These are phyloP conservation scores for Thalpophila matura DNA, from an alignment of 2,888 invertebrate species.

Conservation along the genomic window DNA sequence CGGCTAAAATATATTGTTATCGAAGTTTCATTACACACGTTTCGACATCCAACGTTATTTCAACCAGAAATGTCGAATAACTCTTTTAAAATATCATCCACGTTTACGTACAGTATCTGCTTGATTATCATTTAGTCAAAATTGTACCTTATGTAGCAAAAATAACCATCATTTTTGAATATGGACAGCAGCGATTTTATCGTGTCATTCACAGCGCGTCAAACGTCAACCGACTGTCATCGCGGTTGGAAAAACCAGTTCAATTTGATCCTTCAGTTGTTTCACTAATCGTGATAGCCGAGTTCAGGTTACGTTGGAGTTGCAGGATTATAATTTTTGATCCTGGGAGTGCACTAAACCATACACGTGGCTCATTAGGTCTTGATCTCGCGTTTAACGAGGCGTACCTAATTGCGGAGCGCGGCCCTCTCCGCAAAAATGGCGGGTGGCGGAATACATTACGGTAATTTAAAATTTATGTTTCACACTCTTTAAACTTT, in stretches of 20 bases:
- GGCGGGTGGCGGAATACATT: conserved; percentile 74
- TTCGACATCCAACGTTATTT: conserved; percentile 40
- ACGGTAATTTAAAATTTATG: conserved; percentile 81
- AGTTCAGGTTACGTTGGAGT: conserved; percentile 69
- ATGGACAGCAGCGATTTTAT: conserved; percentile 58
- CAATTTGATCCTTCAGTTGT: conserved; percentile 53
- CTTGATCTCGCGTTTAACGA: conserved; percentile 86
- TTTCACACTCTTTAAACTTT: conserved; percentile 78
- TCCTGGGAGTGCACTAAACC: conserved; percentile 85
- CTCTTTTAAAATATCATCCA: conserved; percentile 46
- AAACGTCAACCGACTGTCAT: conserved; percentile 81
- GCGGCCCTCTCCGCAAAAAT: conserved; percentile 75
- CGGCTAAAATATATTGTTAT: conserved; percentile 27
- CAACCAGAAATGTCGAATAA: conserved; percentile 42
- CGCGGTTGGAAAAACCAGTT: conserved; percentile 61
- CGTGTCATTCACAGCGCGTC: conserved; percentile 73
- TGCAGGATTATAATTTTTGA: conserved; percentile 84
- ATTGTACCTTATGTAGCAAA: conserved; percentile 58
- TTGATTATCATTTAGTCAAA: conserved; percentile 41
- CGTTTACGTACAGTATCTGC: conserved; percentile 19
- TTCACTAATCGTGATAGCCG: neutral
- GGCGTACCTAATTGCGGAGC: conserved; percentile 84
- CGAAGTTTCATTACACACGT: conserved; percentile 30
- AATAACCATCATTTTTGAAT: conserved; percentile 64
- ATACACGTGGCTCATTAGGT: conserved; percentile 88